Base-by-base conservation (phyloP, 2,797 vertebrate genomes). In the Urocyon cinereoargenteus region DNA sequence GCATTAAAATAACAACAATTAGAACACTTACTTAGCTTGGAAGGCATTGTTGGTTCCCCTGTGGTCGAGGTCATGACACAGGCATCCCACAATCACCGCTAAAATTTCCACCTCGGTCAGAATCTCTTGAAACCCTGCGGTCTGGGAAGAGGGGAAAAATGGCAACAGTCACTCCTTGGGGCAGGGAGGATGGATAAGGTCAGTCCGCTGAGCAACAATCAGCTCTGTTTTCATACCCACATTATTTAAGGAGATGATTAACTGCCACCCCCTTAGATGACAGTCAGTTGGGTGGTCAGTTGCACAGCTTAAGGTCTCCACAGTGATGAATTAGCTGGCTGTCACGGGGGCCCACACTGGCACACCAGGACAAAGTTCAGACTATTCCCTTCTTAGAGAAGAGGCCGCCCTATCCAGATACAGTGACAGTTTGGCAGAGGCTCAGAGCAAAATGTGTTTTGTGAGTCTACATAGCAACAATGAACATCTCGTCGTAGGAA, bases 11-110 rank as follows among this genome's bases (percentile, higher is more conserved):
- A 98, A 97, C 98, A 98, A 98, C 97, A 98, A 97, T 98, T 96
- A 98, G 98, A 97, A 97, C 96, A 99, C 99, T 99, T 99, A 99
- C 99, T 99, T 99, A 97, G 99, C 99, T 98, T 99, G 99, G 98
- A 99, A 99, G 98, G 99, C 99, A 92, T 99, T 99, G 99, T 99
- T 99, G 98, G 99, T 99, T 98, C 99, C 99, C 98, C 99, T 99
- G 99, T 99, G 99, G 99, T 99, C 99, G 97, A 99, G 99, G 99
- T 99, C 99, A 0, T 99, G 99, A 99, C 99, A 99, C 95, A 99
- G 99, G 98, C 99, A 99, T 96, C 99, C 99, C 94, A 99, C 99
- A 96, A 99, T 99, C 95, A 99, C 99, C 0, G 99, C 99, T 98
- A 99, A 99, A 98, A 99, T 99, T 99, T 99, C 99, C 98, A 99